These are phyloP conservation scores for Dinothrombium tinctorium DNA, from an alignment of 1,140 invertebrate species.

Conservation along the genomic window DNA sequence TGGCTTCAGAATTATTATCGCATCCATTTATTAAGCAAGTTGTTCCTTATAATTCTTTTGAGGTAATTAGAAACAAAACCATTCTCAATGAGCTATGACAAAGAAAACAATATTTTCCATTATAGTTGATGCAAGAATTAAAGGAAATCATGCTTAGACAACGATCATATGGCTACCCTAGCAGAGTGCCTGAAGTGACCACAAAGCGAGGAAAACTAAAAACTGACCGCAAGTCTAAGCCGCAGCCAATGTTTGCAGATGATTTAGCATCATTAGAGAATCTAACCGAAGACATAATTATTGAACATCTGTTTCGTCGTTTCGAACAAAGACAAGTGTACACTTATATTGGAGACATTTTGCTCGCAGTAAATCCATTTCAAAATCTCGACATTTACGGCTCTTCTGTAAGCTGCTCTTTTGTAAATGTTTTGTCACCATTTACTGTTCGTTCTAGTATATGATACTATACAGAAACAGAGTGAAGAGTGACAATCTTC, in stretches of 20 bases:
- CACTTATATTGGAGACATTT: constrained; percentile 65
- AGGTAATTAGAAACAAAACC: constrained; percentile 21
- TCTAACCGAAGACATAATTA: constrained; percentile 32
- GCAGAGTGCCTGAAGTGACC: constrained; percentile 41
- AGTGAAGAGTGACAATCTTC: constrained; percentile 44
- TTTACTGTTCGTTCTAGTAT: neutral
- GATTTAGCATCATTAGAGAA: constrained; percentile 52
- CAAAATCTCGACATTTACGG: constrained; percentile 47
- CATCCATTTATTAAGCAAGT: constrained; percentile 70
- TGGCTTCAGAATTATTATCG: constrained; percentile 88
- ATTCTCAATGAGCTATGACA: neutral
- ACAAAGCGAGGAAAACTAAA: constrained; percentile 58
- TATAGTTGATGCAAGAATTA: constrained; percentile 32
- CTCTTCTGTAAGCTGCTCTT: neutral
- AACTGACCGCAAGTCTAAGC: constrained; percentile 40
- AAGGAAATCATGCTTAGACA: constrained; percentile 29
- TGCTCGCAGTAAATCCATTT: constrained; percentile 64
- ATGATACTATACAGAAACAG: constrained; percentile 36
- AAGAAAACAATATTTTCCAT: neutral
- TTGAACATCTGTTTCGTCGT: neutral
- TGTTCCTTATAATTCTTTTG: constrained; percentile 31
- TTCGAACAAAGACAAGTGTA: constrained; percentile 37
- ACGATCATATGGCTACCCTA: constrained; percentile 15
- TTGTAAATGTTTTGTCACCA: neutral
- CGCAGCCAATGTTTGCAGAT: constrained; percentile 45